Evolutionary conservation across 30 jellyfish, hydroid and myxozoan species (phyloP).

Genomic region (Aurelia sp.): DNA sequence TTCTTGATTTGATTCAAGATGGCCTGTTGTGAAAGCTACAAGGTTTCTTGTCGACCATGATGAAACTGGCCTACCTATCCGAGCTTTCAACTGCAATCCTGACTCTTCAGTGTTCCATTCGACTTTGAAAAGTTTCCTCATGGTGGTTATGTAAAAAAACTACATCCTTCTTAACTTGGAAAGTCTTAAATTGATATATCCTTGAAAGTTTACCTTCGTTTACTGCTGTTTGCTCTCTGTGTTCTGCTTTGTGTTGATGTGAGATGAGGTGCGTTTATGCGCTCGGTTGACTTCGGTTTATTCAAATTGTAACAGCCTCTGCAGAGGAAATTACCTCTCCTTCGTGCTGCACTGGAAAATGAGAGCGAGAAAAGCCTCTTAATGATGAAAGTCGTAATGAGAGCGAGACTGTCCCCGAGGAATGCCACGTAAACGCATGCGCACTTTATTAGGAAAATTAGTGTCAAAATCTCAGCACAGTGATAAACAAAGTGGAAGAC

Average conservation of each 20-base stretch:
- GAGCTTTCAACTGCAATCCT: conserved; percentile 14
- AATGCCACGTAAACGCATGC: conserved; percentile 89
- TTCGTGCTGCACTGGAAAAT: neutral
- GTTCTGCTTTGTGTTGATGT: no score
- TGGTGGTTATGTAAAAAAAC: neutral
- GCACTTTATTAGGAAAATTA: conserved; percentile 10
- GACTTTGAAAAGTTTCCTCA: conserved; percentile 35
- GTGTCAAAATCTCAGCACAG: neutral
- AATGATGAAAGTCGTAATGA: no score
- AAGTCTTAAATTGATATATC: no score
- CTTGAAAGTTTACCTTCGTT: no score
- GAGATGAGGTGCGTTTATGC: no score
- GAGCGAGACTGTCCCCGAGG: neutral
- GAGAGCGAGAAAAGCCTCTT: no score
- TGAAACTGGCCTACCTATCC: conserved; percentile 35
- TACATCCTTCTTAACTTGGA: no score
- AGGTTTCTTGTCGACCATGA: conserved; percentile 77
- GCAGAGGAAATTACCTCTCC: conserved; percentile 1
- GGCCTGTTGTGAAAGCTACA: conserved; percentile 69
- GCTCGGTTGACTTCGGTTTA: no score
- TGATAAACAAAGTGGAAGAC: neutral
- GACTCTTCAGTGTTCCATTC: conserved; percentile 41
- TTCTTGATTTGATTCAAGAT: conserved; percentile 11
- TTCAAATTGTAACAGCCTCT: neutral
- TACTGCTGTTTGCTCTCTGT: no score